phyloP scores from a whole-genome alignment of 53 echinoderm and acorn worm genomes.

The Zoroaster sp. region DNA sequence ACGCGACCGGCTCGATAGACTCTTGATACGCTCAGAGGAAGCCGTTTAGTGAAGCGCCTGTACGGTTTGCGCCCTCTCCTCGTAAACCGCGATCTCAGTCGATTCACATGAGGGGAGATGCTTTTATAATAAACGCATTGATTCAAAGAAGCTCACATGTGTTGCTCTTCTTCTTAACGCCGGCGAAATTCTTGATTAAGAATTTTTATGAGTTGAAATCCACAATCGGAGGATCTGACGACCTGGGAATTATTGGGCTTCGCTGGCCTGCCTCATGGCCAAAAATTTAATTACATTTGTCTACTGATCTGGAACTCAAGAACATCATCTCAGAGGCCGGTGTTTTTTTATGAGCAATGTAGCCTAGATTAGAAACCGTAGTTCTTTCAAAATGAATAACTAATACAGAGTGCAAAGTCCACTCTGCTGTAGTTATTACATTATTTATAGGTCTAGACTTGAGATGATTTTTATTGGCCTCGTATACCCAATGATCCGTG shows the following conservation, averaged over 20 bases:
- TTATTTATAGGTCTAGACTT: background rate
- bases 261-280: background rate
- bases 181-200: conserved; percentile 7
- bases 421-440: background rate
- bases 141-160: background rate
- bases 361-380: background rate
- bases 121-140: background rate
- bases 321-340: background rate
- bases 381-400: background rate
- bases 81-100: conserved; percentile 3
- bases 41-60: background rate
- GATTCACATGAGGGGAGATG: conserved; percentile 15
- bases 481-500: background rate
- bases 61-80: background rate
- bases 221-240: background rate
- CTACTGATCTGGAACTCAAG: background rate
- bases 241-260: background rate
- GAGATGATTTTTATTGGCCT: background rate
- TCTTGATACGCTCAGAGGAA: background rate
- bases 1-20: conserved; percentile 27
- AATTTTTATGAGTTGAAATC: conserved; percentile 1
- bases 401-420: background rate
- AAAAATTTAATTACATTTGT: background rate
- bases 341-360: background rate
- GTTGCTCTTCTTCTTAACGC: background rate